A percentile compares a stretch with the other conserved stretches of the same genome.
Evolutionary conservation across 2,888 invertebrate species (phyloP).

Genomic region (Epistrophe grossulariae): DNA sequence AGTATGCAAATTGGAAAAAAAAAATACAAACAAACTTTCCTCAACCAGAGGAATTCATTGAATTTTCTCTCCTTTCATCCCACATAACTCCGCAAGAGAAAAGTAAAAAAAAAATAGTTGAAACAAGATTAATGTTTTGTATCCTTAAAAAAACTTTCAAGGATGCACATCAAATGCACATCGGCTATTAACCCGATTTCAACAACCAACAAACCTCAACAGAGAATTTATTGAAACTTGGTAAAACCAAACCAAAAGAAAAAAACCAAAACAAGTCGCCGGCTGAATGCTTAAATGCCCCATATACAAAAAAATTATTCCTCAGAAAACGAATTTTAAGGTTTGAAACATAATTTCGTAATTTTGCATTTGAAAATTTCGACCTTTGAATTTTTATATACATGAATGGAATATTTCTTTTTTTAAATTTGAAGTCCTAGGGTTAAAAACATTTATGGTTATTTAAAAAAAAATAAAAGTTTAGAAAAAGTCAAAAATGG

Average conservation of each 20-base stretch:
- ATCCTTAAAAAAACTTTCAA: constrained; percentile 73
- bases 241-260: constrained; percentile 22
- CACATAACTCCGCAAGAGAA: not conserved
- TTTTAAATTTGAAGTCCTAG: no score
- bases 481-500: no score
- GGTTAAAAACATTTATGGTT: no score
- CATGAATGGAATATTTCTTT: no score
- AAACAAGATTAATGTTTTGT: constrained; percentile 56
- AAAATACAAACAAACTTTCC: constrained; percentile 7
- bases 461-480: no score
- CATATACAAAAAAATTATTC: no score
- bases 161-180: constrained; percentile 74
- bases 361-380: no score
- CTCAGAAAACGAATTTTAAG: no score
- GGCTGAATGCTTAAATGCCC: no score
- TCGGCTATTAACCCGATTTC: constrained; percentile 73
- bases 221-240: constrained; percentile 59
- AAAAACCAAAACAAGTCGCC: no score
- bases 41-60: constrained; percentile 25
- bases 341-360: no score
- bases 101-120: not conserved
- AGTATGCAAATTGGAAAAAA: constrained; percentile 27
- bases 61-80: constrained; percentile 32
- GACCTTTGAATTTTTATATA: no score
- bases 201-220: constrained; percentile 35